phyloP scores from a whole-genome alignment of 2,113 vertebrate genomes.

The Megaceryle torquata region DNA sequence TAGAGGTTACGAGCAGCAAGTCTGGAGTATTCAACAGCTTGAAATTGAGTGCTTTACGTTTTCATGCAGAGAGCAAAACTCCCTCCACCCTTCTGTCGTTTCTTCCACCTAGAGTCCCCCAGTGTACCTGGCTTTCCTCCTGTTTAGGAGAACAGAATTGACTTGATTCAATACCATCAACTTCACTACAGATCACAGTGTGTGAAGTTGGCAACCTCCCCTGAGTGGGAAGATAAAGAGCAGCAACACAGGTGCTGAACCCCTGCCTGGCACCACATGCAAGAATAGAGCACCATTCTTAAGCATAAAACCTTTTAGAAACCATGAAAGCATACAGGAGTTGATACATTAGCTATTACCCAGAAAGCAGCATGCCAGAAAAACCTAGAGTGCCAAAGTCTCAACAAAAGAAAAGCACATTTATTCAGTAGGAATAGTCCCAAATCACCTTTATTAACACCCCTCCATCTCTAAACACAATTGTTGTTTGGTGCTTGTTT shows the following conservation, averaged over 20 bases:
- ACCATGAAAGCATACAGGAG: neutral
- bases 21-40: neutral
- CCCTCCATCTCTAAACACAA: neutral
- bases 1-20: neutral
- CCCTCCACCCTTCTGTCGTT: neutral
- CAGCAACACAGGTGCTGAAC: neutral
- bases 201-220: neutral
- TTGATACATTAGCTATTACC: neutral
- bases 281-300: neutral
- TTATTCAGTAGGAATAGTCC: neutral
- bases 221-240: neutral
- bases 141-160: neutral
- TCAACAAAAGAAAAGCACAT: slow-evolving; percentile 15
- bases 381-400: neutral
- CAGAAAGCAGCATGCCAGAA: neutral
- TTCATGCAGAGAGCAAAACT: neutral
- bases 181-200: neutral
- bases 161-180: neutral
- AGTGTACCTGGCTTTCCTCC: neutral
- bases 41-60: neutral
- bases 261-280: neutral
- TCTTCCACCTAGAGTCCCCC: neutral
- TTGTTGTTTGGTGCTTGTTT: neutral
- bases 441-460: slow-evolving; percentile 27
- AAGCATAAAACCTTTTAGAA: neutral